Evolutionary conservation across 2,888 invertebrate genomes (phyloP).

Genomic region (Cataglyphis albicans): DNA sequence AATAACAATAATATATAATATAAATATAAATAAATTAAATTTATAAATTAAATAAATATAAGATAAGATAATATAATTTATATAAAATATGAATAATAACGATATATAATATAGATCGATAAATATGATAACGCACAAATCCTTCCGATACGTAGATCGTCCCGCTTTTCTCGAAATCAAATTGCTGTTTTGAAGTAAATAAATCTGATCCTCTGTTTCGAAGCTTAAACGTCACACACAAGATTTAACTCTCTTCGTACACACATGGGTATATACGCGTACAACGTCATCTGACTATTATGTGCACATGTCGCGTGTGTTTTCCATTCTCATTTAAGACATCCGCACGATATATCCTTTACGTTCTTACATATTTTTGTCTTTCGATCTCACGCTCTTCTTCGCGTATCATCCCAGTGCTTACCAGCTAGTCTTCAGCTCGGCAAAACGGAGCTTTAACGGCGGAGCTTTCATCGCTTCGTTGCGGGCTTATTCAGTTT

Average conservation of each 20-base stretch:
- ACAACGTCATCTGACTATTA: neutral
- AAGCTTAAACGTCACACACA: neutral
- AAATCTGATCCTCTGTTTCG: neutral
- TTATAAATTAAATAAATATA: neutral
- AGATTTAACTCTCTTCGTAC: neutral
- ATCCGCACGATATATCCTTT: neutral
- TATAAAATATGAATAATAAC: too few relatives aligned
- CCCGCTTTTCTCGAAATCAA: neutral
- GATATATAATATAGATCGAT: neutral
- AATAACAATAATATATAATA: neutral
- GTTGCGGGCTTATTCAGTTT: conserved; percentile 3
- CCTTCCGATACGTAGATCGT: neutral
- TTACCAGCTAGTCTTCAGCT: conserved; percentile 8
- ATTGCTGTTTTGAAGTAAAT: neutral
- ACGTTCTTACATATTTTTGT: neutral
- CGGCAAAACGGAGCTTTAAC: neutral
- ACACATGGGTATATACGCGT: neutral
- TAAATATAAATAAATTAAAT: neutral
- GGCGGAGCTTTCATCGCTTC: neutral
- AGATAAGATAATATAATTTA: neutral
- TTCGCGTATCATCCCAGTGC: conserved; percentile 3
- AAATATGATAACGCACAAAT: neutral
- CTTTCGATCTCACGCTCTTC: neutral
- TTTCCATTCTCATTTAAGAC: neutral
- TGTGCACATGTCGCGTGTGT: neutral